Percentiles rank a stretch among this genome's conserved stretches.
phyloP scores from a whole-genome alignment of 2,888 invertebrate genomes.

The Drosophila robusta region DNA sequence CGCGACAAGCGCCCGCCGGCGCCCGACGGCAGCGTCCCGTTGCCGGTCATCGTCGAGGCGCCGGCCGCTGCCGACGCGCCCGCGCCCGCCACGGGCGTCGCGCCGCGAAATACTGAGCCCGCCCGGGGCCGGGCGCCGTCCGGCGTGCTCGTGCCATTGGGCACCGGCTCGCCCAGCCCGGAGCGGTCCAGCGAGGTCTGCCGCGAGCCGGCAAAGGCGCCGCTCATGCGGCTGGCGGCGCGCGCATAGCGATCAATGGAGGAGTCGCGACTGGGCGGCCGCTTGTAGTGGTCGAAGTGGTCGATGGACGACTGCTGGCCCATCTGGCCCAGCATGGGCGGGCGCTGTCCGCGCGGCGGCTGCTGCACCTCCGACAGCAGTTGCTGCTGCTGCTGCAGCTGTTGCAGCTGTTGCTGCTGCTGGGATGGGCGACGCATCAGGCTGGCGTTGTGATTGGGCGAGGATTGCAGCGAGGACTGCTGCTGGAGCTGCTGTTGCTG shows the following conservation, averaged over 20 bases:
- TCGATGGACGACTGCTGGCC: slow-evolving; percentile 90
- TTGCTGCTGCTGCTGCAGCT: slow-evolving; percentile 51
- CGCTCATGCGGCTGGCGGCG: slow-evolving; percentile 88
- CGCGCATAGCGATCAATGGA: slow-evolving; percentile 93
- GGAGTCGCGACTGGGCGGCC: slow-evolving; percentile 94
- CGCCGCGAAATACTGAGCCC: slow-evolving; percentile 86
- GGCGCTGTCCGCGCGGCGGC: slow-evolving; percentile 86
- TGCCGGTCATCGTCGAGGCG: slow-evolving; percentile 86
- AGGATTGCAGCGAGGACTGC: slow-evolving; percentile 64
- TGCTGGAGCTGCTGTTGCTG: too few relatives aligned
- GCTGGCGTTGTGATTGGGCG: slow-evolving; percentile 72
- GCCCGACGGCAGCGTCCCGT: slow-evolving; percentile 88
- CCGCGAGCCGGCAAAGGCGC: slow-evolving; percentile 87
- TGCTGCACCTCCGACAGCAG: slow-evolving; percentile 85
- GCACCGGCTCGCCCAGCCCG: slow-evolving; percentile 71
- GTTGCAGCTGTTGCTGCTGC: slow-evolving; percentile 61
- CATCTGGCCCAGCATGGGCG: slow-evolving; percentile 85
- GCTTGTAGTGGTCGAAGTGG: slow-evolving; percentile 97
- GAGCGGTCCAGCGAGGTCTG: slow-evolving; percentile 92
- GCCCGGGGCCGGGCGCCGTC: slow-evolving; percentile 85
- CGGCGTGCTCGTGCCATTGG: slow-evolving; percentile 63
- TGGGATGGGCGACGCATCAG: slow-evolving; percentile 79
- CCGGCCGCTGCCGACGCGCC: slow-evolving; percentile 31
- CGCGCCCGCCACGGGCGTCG: slow-evolving; percentile 83
- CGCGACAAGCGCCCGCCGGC: slow-evolving; percentile 85